Evolutionary conservation across 2,113 vertebrate species (phyloP), one percentile per base, ranked within the genome.

Genomic region (Atractosteus spatula): DNA sequence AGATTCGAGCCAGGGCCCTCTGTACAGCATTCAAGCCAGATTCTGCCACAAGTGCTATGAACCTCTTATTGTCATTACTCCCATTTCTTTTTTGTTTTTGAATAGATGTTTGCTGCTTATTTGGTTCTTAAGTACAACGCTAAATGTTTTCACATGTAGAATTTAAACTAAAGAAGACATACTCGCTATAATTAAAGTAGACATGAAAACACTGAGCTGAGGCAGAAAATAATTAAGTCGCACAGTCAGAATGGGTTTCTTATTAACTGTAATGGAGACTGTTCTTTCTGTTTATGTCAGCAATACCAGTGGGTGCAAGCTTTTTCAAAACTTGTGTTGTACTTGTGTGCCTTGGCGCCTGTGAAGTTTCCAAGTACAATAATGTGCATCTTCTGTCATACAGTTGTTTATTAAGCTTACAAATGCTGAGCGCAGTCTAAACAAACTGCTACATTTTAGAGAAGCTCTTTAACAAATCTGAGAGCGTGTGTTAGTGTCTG

Each of bases 221-320:
- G 63, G 67, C 54, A 73, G 72, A 78, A 77, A 85, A 84, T 84
- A 80, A 77, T 83, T 80, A 80, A 82, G 75, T 43, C 65, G 65
- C 16, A 45, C 55, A 55, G 76, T 64, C 76, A 77, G 81, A 73
- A 43, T 75, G 77, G 81, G 72, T 77, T 82, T 82, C 71, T 86
- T 85, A 87, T 82, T 86, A 83, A 74, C 66, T 62, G 81, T 76
- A 87, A 88, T 75, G 68, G 76, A 85, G 88, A 86, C 76, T 42
- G 72, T 75, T 86, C 75, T 80, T 79, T 90, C 82, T 87, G 82
- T 84, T 88, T 87, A 85, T 83, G 71, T 72, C 13, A 3, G 74
- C 62, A 86, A 77, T 65, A 77, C 70, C 80, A 75, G 78, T 78
- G 81, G 13, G 69, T 57, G 8, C 5, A 2, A 13, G 68, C 57